Percentiles rank a stretch among this genome's conserved stretches.
phyloP scores from a whole-genome alignment of 2,888 invertebrate species.

The Drosophila bunnanda region DNA sequence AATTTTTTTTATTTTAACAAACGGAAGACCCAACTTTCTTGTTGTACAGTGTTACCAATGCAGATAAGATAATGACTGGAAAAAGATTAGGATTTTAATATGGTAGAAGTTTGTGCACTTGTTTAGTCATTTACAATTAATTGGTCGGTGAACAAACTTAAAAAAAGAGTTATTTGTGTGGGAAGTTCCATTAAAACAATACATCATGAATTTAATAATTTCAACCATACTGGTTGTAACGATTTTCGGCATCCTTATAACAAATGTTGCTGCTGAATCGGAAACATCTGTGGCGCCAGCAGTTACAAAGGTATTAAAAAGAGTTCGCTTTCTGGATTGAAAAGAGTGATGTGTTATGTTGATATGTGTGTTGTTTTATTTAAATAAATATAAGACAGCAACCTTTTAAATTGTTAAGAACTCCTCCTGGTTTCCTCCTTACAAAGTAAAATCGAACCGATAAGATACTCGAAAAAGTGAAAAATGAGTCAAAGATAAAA shows the following conservation, averaged over 20 bases:
- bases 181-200: no score
- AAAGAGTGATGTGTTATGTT: neutral
- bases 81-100: conserved; percentile 31
- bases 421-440: neutral
- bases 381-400: neutral
- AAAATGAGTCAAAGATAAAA: conserved; percentile 19
- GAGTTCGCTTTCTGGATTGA: neutral
- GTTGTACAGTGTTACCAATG: conserved; percentile 22
- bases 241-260: conserved; percentile 3
- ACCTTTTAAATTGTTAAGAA: neutral
- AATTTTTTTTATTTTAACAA: neutral
- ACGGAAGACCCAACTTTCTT: neutral
- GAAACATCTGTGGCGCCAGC: conserved; percentile 5
- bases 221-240: conserved; percentile 5
- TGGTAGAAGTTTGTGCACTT: conserved; percentile 8
- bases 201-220: conserved; percentile 1
- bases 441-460: conserved; percentile 20
- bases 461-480: conserved; percentile 10
- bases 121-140: conserved; percentile 33
- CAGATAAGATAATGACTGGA: conserved; percentile 32
- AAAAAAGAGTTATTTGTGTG: neutral
- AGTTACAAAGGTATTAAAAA: conserved; percentile 17
- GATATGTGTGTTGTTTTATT: neutral
- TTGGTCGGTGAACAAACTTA: conserved; percentile 25
- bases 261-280: neutral